phyloP scores from a whole-genome alignment of 2,797 vertebrate genomes.

The Melanotaenia parkinsoni region DNA sequence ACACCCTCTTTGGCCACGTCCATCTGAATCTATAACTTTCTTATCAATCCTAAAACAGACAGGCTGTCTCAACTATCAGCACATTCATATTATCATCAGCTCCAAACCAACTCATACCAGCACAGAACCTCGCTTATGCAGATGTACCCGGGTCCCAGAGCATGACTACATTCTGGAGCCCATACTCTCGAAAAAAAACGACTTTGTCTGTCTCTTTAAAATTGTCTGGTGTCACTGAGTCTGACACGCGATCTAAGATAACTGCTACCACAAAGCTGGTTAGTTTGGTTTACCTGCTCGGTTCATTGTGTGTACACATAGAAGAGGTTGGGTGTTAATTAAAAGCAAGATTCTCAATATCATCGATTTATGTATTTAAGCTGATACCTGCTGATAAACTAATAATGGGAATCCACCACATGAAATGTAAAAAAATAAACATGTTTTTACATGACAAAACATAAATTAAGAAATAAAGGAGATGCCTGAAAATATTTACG shows the following conservation, averaged over 20 bases:
- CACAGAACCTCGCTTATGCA: not conserved
- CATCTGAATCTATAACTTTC: constrained; percentile 13
- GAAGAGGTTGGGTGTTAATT: not conserved
- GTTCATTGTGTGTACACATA: not conserved
- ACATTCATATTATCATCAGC: constrained; percentile 24
- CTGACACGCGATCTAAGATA: not conserved
- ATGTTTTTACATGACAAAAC: not conserved
- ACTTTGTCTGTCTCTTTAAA: not conserved
- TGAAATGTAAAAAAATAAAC: not conserved
- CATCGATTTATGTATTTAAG: not conserved
- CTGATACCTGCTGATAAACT: not conserved
- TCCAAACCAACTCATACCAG: constrained; percentile 13
- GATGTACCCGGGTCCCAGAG: not conserved
- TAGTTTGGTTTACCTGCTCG: not conserved
- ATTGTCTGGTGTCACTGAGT: not conserved
- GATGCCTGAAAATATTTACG: too few relatives aligned
- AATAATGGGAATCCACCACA: not conserved
- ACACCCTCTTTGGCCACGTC: constrained; percentile 23
- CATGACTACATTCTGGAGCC: not conserved
- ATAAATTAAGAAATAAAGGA: too few relatives aligned
- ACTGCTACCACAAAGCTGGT: not conserved
- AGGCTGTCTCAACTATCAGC: constrained; percentile 7
- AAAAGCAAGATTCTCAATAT: not conserved
- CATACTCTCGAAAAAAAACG: not conserved
- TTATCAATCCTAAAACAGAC: constrained; percentile 9